Conservation (phyloP, 2,797 vertebrate genomes). For the Anomalospiza imberbis region DNA sequence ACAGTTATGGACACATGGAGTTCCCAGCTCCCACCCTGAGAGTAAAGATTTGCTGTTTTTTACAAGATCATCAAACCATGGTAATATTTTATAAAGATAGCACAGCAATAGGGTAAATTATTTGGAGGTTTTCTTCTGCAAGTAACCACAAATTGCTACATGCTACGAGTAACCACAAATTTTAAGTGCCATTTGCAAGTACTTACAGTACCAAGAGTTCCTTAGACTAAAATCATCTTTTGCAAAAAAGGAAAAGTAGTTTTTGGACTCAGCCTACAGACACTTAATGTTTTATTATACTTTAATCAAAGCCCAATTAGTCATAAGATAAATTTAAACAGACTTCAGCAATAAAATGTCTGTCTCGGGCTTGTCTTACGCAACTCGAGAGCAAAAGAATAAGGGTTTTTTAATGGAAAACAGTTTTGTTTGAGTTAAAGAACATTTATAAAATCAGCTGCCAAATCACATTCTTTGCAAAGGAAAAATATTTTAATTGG, state of each 20-base stretch:
- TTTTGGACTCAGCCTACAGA: neutral
- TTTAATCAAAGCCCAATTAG: conserved; percentile 64
- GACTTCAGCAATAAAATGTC: conserved; percentile 50
- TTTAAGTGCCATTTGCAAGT: neutral
- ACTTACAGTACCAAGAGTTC: neutral
- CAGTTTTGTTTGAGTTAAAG: conserved; percentile 63
- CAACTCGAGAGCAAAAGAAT: conserved; percentile 36
- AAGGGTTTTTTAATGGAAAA: conserved; percentile 7
- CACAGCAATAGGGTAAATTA: neutral
- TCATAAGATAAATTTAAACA: conserved; percentile 59
- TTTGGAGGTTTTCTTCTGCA: neutral
- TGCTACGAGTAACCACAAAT: neutral
- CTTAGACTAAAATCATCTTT: neutral
- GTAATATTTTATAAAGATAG: neutral
- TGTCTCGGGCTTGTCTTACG: conserved; percentile 26
- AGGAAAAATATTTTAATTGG: conserved; percentile 70
- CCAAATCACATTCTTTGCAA: conserved; percentile 55
- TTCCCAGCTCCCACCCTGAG: neutral
- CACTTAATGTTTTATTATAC: conserved; percentile 27
- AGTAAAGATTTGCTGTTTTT: neutral
- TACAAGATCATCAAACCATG: neutral
- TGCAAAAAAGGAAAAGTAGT: conserved; percentile 38
- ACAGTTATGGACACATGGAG: neutral
- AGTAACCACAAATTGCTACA: conserved; percentile 21
- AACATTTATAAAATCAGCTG: conserved; percentile 50